Evolutionary conservation across 2,797 vertebrate species (phyloP).

Genomic region (Pelobates cultripes): DNA sequence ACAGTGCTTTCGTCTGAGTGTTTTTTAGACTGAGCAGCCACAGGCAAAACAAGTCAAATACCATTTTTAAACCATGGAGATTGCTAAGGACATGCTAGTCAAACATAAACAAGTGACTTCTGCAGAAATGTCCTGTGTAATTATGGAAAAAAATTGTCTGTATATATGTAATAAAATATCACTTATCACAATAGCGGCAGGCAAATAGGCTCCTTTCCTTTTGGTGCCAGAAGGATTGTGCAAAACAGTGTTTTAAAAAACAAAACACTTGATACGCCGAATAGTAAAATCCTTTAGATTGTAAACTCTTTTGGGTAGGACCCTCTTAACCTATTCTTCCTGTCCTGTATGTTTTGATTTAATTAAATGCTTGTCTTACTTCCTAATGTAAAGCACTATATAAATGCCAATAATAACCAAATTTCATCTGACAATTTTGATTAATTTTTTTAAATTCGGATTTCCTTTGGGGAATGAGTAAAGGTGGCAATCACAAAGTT

Average conservation of each 20-base stretch:
- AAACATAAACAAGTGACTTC: not conserved
- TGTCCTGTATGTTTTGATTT: too few relatives aligned
- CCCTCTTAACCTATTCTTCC: too few relatives aligned
- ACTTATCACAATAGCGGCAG: not conserved
- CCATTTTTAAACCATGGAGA: not conserved
- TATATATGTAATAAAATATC: slow-evolving; percentile 1
- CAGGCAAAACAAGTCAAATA: not conserved
- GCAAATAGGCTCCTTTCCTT: not conserved
- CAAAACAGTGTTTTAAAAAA: not conserved
- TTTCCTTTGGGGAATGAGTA: too few relatives aligned
- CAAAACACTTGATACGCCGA: too few relatives aligned
- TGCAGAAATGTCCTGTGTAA: slow-evolving; percentile 10
- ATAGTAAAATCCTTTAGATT: too few relatives aligned
- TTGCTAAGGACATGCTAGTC: not conserved
- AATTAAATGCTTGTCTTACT: too few relatives aligned
- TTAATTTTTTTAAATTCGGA: too few relatives aligned
- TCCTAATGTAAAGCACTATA: too few relatives aligned
- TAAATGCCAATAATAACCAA: too few relatives aligned
- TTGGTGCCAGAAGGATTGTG: not conserved
- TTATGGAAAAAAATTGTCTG: not conserved
- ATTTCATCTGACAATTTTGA: too few relatives aligned
- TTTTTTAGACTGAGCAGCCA: not conserved
- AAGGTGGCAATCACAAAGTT: too few relatives aligned
- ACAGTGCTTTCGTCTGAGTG: not conserved
- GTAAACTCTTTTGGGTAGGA: too few relatives aligned